Evolutionary conservation across 1,140 invertebrate species (phyloP).

Genomic region (Eufriesea mexicana): DNA sequence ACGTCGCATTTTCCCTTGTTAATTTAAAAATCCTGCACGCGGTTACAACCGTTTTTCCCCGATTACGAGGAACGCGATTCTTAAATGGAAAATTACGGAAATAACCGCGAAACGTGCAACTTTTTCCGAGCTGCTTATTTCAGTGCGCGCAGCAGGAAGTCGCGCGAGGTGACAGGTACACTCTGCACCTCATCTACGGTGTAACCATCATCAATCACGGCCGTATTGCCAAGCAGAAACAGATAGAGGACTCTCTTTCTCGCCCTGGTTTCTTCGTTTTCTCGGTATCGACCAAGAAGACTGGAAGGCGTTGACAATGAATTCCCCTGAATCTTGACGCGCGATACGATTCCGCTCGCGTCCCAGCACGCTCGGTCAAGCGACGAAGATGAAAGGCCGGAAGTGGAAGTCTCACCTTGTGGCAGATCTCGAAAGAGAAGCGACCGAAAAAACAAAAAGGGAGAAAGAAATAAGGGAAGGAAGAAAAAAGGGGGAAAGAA

Average conservation of each 20-base stretch:
- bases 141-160: too few relatives aligned
- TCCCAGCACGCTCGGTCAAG: slow-evolving; percentile 26
- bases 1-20: too few relatives aligned
- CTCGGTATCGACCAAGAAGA: not conserved
- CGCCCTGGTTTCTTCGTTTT: not conserved
- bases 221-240: not conserved
- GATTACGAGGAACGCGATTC: too few relatives aligned
- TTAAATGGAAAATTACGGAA: too few relatives aligned
- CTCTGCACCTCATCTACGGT: too few relatives aligned
- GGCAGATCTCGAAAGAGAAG: slow-evolving; percentile 4
- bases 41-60: too few relatives aligned
- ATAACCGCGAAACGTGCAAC: too few relatives aligned
- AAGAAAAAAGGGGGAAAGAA: not conserved
- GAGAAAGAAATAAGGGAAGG: not conserved
- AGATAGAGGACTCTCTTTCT: not conserved
- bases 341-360: slow-evolving; percentile 47
- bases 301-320: not conserved
- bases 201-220: slow-evolving; percentile 1
- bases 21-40: too few relatives aligned
- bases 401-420: slow-evolving; percentile 18
- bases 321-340: slow-evolving; percentile 55
- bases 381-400: slow-evolving; percentile 31
- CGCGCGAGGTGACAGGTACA: too few relatives aligned
- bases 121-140: too few relatives aligned
- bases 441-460: slow-evolving; percentile 5